Conservation (phyloP, 2,113 vertebrate species). For the Xenopus laevis region DNA sequence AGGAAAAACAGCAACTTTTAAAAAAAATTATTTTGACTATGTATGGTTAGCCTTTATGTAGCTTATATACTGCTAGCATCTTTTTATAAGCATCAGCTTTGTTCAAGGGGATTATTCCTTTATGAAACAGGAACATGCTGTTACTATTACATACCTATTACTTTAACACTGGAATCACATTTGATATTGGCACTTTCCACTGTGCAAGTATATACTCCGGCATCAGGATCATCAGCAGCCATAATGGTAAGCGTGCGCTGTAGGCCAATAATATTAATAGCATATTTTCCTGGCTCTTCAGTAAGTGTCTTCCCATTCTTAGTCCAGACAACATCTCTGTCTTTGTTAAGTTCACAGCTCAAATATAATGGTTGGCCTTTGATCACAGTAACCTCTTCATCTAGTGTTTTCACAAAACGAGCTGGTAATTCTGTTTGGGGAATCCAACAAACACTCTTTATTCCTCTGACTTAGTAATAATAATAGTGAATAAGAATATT, state of each 20-base stretch:
- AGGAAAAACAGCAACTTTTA: constrained; percentile 14
- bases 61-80: no score
- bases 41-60: no score
- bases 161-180: constrained; percentile 81
- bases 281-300: constrained; percentile 72
- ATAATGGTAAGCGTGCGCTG: constrained; percentile 81
- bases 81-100: no score
- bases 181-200: constrained; percentile 81
- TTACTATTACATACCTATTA: constrained; percentile 75
- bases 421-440: constrained; percentile 82
- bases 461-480: no score
- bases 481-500: no score
- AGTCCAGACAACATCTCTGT: constrained; percentile 85
- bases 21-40: no score
- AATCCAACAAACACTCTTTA: not conserved
- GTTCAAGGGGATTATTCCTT: no score
- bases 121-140: not conserved
- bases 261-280: constrained; percentile 84
- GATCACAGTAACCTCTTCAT: constrained; percentile 82
- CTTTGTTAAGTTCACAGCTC: constrained; percentile 92
- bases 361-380: constrained; percentile 89
- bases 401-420: constrained; percentile 88
- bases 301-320: constrained; percentile 76
- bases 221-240: constrained; percentile 74
- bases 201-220: constrained; percentile 79